Conservation (phyloP, 1,140 invertebrate species). For the Heliconius nattereri region DNA sequence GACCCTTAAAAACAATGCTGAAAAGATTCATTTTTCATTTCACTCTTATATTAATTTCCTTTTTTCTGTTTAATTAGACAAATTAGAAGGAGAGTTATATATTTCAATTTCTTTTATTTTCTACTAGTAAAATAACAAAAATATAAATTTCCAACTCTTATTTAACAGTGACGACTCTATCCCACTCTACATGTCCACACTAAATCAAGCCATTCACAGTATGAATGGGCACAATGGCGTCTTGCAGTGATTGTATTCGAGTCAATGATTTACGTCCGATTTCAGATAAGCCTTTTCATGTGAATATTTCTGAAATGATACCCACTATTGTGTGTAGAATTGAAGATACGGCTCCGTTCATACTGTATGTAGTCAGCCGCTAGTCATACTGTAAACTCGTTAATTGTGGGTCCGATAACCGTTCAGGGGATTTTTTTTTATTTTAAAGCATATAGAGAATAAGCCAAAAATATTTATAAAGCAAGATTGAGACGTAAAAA, state of each 20-base stretch:
- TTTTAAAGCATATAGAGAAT: no score
- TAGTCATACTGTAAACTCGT: neutral
- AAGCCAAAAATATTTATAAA: no score
- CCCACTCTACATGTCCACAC: constrained; percentile 5
- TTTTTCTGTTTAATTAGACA: no score
- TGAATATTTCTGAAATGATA: constrained; percentile 4
- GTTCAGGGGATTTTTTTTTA: no score
- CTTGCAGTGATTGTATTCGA: constrained; percentile 36
- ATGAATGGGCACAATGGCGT: constrained; percentile 37
- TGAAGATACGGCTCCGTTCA: neutral
- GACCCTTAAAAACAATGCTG: no score
- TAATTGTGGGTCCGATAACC: no score
- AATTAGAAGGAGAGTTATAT: no score
- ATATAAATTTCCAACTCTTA: neutral
- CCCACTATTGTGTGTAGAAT: neutral
- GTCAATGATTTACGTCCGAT: constrained; percentile 37
- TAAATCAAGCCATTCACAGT: constrained; percentile 4
- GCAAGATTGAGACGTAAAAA: no score
- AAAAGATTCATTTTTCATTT: no score
- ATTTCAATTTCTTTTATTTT: neutral
- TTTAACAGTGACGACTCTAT: neutral
- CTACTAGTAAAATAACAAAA: neutral
- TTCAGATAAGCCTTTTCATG: neutral
- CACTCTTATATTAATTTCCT: no score
- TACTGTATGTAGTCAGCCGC: neutral